Evolutionary conservation across 2,888 invertebrate genomes (phyloP).

Genomic region (Protonemura montana): DNA sequence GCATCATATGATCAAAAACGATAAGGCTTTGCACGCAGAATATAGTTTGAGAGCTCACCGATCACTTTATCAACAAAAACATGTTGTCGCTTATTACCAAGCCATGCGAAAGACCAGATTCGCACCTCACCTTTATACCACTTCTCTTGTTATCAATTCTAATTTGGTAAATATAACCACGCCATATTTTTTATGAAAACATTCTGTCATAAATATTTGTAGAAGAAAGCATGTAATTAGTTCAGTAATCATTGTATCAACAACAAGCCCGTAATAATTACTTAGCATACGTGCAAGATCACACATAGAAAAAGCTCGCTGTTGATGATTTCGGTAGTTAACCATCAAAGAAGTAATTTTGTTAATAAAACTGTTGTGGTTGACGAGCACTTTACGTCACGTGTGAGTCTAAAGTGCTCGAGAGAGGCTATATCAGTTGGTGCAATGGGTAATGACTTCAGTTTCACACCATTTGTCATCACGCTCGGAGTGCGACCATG

Average conservation of each 20-base stretch:
- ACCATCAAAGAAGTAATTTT: not conserved
- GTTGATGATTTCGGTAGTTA: not conserved
- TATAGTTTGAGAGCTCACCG: not conserved
- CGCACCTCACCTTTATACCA: not conserved
- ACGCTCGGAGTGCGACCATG: not conserved
- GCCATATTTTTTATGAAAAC: not conserved
- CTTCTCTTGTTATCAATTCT: not conserved
- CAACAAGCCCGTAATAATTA: not conserved
- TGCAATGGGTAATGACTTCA: not conserved
- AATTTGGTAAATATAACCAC: not conserved
- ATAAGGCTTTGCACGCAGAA: not conserved
- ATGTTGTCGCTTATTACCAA: not conserved
- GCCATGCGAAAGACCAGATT: not conserved
- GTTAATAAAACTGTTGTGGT: constrained; percentile 12
- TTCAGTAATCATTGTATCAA: not conserved
- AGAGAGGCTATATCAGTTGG: not conserved
- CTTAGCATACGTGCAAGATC: not conserved
- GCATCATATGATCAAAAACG: not conserved
- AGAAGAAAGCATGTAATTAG: not conserved
- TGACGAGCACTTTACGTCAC: not conserved
- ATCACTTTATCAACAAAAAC: not conserved
- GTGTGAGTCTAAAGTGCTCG: not conserved
- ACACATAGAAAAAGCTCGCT: not conserved
- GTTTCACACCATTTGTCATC: not conserved
- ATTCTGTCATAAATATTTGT: constrained; percentile 12